Evolutionary conservation across 2,888 invertebrate species (phyloP).

Genomic region (Campopleginae sp.): DNA sequence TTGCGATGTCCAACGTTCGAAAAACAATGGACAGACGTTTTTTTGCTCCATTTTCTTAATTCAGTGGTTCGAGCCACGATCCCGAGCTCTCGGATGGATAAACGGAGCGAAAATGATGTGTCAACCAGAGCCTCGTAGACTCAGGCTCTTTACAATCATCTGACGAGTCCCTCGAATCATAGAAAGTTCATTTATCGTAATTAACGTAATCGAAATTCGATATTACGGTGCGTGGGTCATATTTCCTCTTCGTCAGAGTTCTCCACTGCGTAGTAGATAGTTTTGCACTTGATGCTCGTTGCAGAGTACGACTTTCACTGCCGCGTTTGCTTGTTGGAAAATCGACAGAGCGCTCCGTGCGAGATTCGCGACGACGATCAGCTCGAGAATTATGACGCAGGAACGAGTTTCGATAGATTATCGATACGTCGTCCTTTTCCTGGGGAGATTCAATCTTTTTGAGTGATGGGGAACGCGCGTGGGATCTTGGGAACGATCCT

Average conservation of each 20-base stretch:
- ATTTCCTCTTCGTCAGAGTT: constrained; percentile 37
- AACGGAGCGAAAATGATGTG: neutral
- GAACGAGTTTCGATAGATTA: constrained; percentile 62
- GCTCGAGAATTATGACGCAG: constrained; percentile 53
- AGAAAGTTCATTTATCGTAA: constrained; percentile 41
- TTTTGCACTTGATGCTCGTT: constrained; percentile 50
- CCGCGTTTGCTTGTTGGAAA: constrained; percentile 12
- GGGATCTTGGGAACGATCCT: constrained; percentile 45
- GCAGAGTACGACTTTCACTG: constrained; percentile 71
- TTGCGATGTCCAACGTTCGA: neutral
- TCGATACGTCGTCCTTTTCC: constrained; percentile 42
- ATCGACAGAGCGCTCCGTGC: neutral
- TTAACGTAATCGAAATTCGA: constrained; percentile 56
- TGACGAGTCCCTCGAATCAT: constrained; percentile 37
- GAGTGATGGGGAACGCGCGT: constrained; percentile 28
- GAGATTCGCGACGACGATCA: constrained; percentile 23
- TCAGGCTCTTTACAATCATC: neutral
- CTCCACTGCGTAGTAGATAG: constrained; percentile 33
- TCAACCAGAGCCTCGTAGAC: neutral
- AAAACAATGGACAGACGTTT: neutral
- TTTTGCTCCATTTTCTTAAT: neutral
- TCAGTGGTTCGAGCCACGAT: neutral
- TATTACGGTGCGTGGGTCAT: constrained; percentile 33
- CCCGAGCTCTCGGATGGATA: neutral
- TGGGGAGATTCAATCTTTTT: constrained; percentile 14